phyloP scores from a whole-genome alignment of 2,888 invertebrate species.

The Stenurella melanura region DNA sequence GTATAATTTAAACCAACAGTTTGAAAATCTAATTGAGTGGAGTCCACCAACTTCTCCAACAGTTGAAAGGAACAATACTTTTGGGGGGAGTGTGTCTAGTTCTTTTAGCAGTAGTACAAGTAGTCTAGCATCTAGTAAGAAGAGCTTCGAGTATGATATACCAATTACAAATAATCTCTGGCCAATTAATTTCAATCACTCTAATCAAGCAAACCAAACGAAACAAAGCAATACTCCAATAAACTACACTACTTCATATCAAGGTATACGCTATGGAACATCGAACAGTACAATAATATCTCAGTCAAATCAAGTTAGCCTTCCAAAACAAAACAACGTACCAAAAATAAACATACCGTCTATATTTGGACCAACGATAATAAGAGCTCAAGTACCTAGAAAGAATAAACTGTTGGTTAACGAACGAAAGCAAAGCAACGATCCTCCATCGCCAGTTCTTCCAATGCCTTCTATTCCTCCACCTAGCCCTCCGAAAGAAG shows the following conservation, averaged over 20 bases:
- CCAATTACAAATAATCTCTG: constrained; percentile 72
- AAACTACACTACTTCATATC: constrained; percentile 33
- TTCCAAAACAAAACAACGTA: constrained; percentile 35
- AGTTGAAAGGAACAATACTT: constrained; percentile 66
- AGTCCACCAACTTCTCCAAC: constrained; percentile 73
- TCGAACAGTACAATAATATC: constrained; percentile 33
- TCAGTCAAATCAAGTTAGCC: constrained; percentile 44
- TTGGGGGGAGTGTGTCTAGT: constrained; percentile 71
- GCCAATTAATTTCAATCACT: constrained; percentile 53
- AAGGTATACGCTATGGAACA: constrained; percentile 37
- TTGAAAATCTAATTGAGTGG: constrained; percentile 74
- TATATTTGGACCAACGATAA: constrained; percentile 81
- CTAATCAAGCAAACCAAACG: constrained; percentile 5
- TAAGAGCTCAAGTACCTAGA: constrained; percentile 76
- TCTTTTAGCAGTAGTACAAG: constrained; percentile 73
- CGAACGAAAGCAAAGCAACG: constrained; percentile 74
- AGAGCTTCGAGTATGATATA: constrained; percentile 83
- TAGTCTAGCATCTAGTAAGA: constrained; percentile 82
- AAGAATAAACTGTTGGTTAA: constrained; percentile 55
- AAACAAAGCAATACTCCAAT: constrained; percentile 25
- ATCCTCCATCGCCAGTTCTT: constrained; percentile 60
- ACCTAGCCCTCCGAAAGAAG: constrained; percentile 81
- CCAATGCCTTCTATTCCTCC: constrained; percentile 89
- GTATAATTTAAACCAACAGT: constrained; percentile 65
- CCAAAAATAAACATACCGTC: constrained; percentile 52